phyloP scores from a whole-genome alignment of 1,140 invertebrate species.

The Trachymyrmex septentrionalis region DNA sequence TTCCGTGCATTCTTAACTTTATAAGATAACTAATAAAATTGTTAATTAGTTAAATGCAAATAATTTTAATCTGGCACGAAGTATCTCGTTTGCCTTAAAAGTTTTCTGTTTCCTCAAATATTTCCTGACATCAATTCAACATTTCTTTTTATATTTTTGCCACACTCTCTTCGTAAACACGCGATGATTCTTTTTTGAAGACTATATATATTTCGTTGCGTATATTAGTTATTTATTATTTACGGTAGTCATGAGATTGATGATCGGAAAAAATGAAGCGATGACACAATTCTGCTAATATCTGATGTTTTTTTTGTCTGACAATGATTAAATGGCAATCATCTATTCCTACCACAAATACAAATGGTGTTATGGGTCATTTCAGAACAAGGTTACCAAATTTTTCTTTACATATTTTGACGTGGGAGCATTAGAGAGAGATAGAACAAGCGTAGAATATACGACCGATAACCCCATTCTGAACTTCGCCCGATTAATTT shows the following conservation, averaged over 20 bases:
- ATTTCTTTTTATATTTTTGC: not conserved
- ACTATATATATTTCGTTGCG: not conserved
- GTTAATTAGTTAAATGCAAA: not conserved
- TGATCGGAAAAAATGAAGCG: not conserved
- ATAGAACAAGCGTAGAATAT: not conserved
- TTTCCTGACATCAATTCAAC: not conserved
- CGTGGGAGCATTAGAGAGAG: not conserved
- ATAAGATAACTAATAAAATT: not conserved
- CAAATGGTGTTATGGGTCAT: not conserved
- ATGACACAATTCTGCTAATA: not conserved
- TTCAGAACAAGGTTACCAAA: conserved; percentile 40
- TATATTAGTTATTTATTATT: conserved; percentile 13
- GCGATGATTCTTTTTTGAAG: not conserved
- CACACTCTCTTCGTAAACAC: conserved; percentile 3
- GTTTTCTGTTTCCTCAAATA: not conserved
- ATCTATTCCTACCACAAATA: not conserved
- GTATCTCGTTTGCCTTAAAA: not conserved
- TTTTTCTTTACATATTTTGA: conserved; percentile 24
- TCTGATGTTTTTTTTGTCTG: not conserved
- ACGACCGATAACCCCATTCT: conserved; percentile 68
- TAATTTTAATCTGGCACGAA: not conserved
- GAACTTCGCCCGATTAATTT: conserved; percentile 69
- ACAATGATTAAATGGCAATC: not conserved
- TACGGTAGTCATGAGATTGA: not conserved
- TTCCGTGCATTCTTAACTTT: not conserved